Conservation (phyloP, 1,140 invertebrate genomes). For the Magallana ariakensis region DNA sequence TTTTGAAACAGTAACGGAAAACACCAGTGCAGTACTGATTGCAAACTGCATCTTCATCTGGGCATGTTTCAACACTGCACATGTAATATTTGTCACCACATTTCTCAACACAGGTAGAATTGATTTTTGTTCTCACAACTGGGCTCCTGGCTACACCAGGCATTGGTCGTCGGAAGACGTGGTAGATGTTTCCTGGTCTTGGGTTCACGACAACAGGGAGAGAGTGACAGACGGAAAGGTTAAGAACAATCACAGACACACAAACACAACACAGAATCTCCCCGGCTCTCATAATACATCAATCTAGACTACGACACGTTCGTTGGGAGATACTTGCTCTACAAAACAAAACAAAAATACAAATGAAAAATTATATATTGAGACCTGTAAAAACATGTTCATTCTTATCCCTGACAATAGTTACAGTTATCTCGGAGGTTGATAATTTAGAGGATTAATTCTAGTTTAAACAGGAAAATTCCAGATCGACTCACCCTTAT, state of each 20-base stretch:
- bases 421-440: too few species aligned
- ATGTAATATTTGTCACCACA: neutral
- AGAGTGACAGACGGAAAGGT: neutral
- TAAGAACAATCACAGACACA: neutral
- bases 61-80: neutral
- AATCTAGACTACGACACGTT: neutral
- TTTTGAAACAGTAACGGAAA: slow-evolving; percentile 13
- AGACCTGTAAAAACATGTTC: too few species aligned
- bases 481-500: too few species aligned
- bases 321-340: too few species aligned
- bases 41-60: neutral
- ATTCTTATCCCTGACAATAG: too few species aligned
- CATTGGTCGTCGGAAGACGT: neutral
- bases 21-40: slow-evolving; percentile 22
- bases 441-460: too few species aligned
- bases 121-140: neutral
- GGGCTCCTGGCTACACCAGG: neutral
- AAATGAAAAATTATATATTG: too few species aligned
- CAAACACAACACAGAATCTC: neutral
- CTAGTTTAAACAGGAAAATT: too few species aligned
- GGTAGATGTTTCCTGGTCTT: neutral
- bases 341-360: too few species aligned
- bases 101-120: neutral
- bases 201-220: neutral
- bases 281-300: neutral